Percentiles rank a stretch among this genome's conserved stretches.
Evolutionary conservation across 2,113 vertebrate species (phyloP).

Genomic region (Sialia sialis): DNA sequence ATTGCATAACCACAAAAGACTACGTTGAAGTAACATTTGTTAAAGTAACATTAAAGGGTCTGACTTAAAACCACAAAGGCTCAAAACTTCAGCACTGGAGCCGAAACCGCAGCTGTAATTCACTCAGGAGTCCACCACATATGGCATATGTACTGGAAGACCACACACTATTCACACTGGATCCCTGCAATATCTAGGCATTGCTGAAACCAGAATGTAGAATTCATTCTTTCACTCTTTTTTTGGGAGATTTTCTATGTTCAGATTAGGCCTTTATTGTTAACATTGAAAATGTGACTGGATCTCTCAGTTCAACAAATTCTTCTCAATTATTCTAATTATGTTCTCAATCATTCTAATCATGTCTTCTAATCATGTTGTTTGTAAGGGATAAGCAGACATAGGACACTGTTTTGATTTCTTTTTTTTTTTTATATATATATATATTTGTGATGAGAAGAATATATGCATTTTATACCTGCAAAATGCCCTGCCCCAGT

Average conservation of each 20-base stretch:
- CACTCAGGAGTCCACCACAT: slow-evolving; percentile 67
- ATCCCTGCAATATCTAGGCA: slow-evolving; percentile 32
- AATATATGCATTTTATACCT: background rate
- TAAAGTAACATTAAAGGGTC: slow-evolving; percentile 74
- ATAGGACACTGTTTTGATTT: background rate
- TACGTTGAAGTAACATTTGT: slow-evolving; percentile 77
- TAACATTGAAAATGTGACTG: background rate
- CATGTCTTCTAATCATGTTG: background rate
- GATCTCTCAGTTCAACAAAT: background rate
- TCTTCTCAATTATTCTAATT: background rate
- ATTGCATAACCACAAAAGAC: slow-evolving; percentile 79
- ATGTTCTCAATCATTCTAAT: background rate
- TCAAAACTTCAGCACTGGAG: slow-evolving; percentile 56
- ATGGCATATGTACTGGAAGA: slow-evolving; percentile 58
- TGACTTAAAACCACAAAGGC: slow-evolving; percentile 69
- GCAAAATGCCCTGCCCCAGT: background rate
- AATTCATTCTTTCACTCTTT: background rate
- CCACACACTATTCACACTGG: slow-evolving; percentile 63
- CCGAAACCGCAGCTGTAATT: slow-evolving; percentile 62
- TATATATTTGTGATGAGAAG: background rate
- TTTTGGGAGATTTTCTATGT: background rate
- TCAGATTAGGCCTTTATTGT: background rate
- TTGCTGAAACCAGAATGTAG: slow-evolving; percentile 7
- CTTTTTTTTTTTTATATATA: background rate
- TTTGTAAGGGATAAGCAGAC: background rate